Conservation (phyloP, 2,888 invertebrate genomes). For the Calameuta filiformis region DNA sequence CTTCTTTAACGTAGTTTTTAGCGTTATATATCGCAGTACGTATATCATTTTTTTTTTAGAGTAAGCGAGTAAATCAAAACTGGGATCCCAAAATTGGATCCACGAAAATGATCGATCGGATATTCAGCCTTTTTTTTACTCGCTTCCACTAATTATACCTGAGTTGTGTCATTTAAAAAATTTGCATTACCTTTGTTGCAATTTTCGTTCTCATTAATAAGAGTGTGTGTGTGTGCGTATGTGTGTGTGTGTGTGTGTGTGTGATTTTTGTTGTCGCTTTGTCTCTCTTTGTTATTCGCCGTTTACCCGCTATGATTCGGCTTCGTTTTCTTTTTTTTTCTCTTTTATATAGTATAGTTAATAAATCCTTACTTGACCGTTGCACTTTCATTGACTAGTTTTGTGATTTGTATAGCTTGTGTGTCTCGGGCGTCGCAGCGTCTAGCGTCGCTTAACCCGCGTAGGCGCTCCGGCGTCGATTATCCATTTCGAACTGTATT, state of each 20-base stretch:
- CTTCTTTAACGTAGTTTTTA: not conserved
- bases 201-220: conserved; percentile 3
- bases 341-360: conserved; percentile 39
- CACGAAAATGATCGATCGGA: not conserved
- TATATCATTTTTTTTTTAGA: conserved; percentile 1
- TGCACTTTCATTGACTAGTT: conserved; percentile 67
- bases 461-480: conserved; percentile 10
- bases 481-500: conserved; percentile 2
- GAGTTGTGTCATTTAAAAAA: not conserved
- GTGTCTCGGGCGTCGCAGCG: not conserved
- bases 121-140: not conserved
- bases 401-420: conserved; percentile 46
- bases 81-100: not conserved
- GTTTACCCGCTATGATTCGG: conserved; percentile 7
- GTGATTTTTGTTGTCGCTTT: not conserved
- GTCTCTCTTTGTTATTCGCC: not conserved
- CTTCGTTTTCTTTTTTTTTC: not conserved
- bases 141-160: conserved; percentile 3
- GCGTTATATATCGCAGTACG: conserved; percentile 17
- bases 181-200: not conserved
- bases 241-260: conserved; percentile 3
- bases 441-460: conserved; percentile 14
- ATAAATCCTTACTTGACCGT: conserved; percentile 59
- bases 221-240: too few species aligned
- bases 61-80: not conserved